Percentiles rank a stretch among this genome's conserved stretches.
These are phyloP conservation scores for Sciurus vulgaris DNA, from an alignment of 2,797 vertebrate genomes.

Conservation along the genomic window DNA sequence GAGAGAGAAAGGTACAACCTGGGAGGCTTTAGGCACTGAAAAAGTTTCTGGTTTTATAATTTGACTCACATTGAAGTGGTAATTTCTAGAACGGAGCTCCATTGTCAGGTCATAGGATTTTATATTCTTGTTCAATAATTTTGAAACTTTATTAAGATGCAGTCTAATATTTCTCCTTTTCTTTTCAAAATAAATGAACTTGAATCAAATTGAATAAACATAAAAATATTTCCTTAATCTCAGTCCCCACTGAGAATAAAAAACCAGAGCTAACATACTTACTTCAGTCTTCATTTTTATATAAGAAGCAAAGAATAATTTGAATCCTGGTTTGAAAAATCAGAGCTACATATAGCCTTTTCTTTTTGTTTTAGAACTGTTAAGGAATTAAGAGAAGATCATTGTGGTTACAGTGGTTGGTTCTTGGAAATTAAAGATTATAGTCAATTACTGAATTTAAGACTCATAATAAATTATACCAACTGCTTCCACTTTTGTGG, in stretches of 20 bases:
- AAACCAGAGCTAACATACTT: slow-evolving; percentile 76
- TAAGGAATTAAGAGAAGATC: slow-evolving; percentile 74
- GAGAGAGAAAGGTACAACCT: background rate
- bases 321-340: slow-evolving; percentile 61
- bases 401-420: slow-evolving; percentile 51
- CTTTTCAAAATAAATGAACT: slow-evolving; percentile 48
- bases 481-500: slow-evolving; percentile 3
- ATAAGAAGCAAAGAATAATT: slow-evolving; percentile 80
- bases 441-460: slow-evolving; percentile 73
- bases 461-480: slow-evolving; percentile 58
- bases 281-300: slow-evolving; percentile 77
- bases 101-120: slow-evolving; percentile 16
- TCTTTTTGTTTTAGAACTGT: slow-evolving; percentile 64
- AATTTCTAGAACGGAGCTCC: slow-evolving; percentile 37
- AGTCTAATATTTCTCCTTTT: background rate
- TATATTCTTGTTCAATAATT: slow-evolving; percentile 36
- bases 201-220: slow-evolving; percentile 79
- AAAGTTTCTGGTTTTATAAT: slow-evolving; percentile 34
- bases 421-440: slow-evolving; percentile 70
- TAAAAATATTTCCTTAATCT: slow-evolving; percentile 83
- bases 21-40: background rate
- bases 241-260: slow-evolving; percentile 82
- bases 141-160: slow-evolving; percentile 34
- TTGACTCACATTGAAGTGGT: background rate
- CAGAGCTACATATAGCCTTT: slow-evolving; percentile 48